Conservation (phyloP, 1,140 invertebrate genomes). For the Trachymyrmex septentrionalis region DNA sequence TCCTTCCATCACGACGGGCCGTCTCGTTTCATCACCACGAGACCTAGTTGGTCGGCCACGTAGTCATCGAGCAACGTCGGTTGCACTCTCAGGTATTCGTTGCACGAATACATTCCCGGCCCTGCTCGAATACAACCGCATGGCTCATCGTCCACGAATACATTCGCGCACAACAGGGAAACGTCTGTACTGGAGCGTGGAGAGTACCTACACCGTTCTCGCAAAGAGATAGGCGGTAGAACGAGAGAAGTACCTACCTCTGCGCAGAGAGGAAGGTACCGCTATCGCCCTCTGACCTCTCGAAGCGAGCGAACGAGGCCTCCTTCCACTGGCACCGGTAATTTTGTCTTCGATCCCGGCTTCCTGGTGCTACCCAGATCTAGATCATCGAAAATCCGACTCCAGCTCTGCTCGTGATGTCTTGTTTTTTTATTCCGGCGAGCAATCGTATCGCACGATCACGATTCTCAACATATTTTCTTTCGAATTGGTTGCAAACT, state of each 20-base stretch:
- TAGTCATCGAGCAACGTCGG: conserved; percentile 68
- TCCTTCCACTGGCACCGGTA: conserved; percentile 83
- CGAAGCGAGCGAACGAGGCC: conserved; percentile 80
- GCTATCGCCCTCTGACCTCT: conserved; percentile 86
- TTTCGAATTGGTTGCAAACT: conserved; percentile 1
- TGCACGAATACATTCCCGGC: conserved; percentile 77
- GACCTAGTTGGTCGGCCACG: conserved; percentile 72
- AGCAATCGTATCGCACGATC: conserved; percentile 11
- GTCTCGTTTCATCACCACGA: conserved; percentile 63
- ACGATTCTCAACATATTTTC: not conserved
- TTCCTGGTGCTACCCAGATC: conserved; percentile 83
- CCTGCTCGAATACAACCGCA: conserved; percentile 45
- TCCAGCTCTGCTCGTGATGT: conserved; percentile 40
- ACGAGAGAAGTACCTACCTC: conserved; percentile 77
- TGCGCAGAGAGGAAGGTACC: conserved; percentile 81
- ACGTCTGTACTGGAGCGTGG: conserved; percentile 74
- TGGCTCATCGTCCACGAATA: conserved; percentile 50
- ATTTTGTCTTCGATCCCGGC: conserved; percentile 82
- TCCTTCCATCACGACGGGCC: conserved; percentile 56
- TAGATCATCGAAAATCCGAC: conserved; percentile 81
- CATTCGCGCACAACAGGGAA: conserved; percentile 50
- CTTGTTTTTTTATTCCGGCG: conserved; percentile 13
- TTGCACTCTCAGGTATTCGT: conserved; percentile 79
- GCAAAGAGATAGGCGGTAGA: conserved; percentile 70
- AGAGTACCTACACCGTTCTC: conserved; percentile 72